Conservation (phyloP, 2,113 vertebrate species). For the Apistogramma diplotaenia region DNA sequence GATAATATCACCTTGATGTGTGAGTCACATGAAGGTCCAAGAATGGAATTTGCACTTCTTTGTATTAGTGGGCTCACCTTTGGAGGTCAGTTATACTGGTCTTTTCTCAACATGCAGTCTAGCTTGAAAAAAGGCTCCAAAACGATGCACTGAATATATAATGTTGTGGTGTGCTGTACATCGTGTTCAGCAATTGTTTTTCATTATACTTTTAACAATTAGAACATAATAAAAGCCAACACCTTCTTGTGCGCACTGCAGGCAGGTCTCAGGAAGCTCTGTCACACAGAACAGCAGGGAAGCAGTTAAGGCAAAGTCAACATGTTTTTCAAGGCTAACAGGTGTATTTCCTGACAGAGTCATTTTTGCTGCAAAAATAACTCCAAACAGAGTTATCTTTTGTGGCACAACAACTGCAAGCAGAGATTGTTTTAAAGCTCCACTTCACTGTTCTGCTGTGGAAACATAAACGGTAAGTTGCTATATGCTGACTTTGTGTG, state of each 20-base stretch:
- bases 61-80: not conserved
- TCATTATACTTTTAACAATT: not conserved
- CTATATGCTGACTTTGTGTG: too few relatives aligned
- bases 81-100: not conserved
- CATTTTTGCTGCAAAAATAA: not conserved
- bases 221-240: not conserved
- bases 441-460: not conserved
- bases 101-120: not conserved
- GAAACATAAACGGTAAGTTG: too few relatives aligned
- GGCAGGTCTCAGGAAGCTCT: not conserved
- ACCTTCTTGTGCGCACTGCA: not conserved
- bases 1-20: not conserved
- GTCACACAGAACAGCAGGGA: not conserved
- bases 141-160: not conserved
- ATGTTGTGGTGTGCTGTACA: fast-evolving
- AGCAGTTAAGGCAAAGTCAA: not conserved
- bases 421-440: not conserved
- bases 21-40: not conserved
- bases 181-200: not conserved
- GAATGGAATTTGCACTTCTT: not conserved
- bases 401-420: not conserved
- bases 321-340: not conserved
- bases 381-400: not conserved
- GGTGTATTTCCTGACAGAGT: not conserved
- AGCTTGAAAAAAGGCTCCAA: not conserved